Percentiles rank a stretch among this genome's conserved stretches.
These are phyloP conservation scores for Saguinus midas DNA, from an alignment of 2,113 vertebrate genomes.

Conservation along the genomic window DNA sequence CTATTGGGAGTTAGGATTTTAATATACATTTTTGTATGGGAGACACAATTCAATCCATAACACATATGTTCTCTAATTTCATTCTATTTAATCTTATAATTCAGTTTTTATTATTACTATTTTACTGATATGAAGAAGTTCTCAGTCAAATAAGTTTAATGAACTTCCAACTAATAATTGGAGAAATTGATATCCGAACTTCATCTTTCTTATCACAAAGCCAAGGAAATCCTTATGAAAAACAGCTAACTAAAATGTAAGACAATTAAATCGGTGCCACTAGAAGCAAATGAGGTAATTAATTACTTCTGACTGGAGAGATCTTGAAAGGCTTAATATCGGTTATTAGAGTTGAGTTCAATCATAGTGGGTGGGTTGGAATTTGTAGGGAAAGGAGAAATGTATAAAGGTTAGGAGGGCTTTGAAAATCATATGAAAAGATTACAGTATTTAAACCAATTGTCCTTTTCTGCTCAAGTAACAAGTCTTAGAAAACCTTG, in stretches of 20 bases:
- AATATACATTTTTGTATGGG: not conserved
- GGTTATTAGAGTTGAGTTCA: not conserved
- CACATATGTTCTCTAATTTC: not conserved
- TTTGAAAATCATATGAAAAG: not conserved
- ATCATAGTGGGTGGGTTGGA: not conserved
- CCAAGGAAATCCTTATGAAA: slow-evolving; percentile 4
- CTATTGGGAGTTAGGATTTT: not conserved
- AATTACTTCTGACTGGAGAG: not conserved
- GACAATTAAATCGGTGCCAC: not conserved
- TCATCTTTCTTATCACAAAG: slow-evolving; percentile 10
- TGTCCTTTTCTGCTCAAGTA: not conserved
- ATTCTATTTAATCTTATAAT: not conserved
- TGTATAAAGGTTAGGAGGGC: not conserved
- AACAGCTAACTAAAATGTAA: not conserved
- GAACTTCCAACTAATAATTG: not conserved
- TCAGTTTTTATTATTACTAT: slow-evolving; percentile 1
- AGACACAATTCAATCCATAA: not conserved
- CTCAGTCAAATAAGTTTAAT: not conserved
- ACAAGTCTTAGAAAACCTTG: not conserved
- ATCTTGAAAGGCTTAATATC: not conserved
- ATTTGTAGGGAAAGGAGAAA: not conserved
- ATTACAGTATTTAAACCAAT: not conserved
- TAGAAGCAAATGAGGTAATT: not conserved
- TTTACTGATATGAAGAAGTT: not conserved
- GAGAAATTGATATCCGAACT: not conserved